A percentile compares a stretch with the other conserved stretches of the same genome.
Conservation (phyloP, 1,140 invertebrate genomes). For the Bombus confusus region DNA sequence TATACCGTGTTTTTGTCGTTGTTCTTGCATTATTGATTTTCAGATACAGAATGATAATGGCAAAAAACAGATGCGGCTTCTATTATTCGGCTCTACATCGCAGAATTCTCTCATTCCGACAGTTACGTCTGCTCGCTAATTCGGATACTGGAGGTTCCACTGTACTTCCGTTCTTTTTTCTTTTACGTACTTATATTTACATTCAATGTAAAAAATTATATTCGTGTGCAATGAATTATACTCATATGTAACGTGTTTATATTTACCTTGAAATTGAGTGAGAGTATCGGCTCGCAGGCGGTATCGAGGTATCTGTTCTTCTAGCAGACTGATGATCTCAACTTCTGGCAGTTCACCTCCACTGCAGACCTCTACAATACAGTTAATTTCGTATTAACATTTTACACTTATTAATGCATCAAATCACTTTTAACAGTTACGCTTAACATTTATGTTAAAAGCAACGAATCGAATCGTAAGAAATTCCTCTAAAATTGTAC, state of each 20-base stretch:
- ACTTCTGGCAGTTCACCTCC: conserved; percentile 94
- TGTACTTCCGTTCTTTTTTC: too few species aligned
- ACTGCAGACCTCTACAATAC: conserved; percentile 90
- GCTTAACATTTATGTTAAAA: neutral
- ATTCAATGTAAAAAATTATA: too few species aligned
- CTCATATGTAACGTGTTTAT: neutral
- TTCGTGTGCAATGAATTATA: neutral
- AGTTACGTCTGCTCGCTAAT: too few species aligned
- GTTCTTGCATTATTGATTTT: too few species aligned
- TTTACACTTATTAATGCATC: neutral
- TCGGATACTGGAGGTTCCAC: too few species aligned
- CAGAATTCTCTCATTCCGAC: too few species aligned
- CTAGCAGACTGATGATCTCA: conserved; percentile 96
- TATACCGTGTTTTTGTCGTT: too few species aligned
- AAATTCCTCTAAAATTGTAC: neutral
- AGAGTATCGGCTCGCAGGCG: conserved; percentile 95
- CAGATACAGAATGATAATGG: too few species aligned
- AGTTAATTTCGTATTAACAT: neutral
- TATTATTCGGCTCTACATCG: too few species aligned
- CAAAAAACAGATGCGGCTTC: too few species aligned
- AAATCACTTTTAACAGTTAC: neutral
- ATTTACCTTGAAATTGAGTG: conserved; percentile 94
- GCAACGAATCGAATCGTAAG: neutral
- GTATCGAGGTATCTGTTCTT: conserved; percentile 97
- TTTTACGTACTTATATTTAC: too few species aligned